Evolutionary conservation across 2,113 vertebrate species (phyloP).

Genomic region (Prunella himalayana): DNA sequence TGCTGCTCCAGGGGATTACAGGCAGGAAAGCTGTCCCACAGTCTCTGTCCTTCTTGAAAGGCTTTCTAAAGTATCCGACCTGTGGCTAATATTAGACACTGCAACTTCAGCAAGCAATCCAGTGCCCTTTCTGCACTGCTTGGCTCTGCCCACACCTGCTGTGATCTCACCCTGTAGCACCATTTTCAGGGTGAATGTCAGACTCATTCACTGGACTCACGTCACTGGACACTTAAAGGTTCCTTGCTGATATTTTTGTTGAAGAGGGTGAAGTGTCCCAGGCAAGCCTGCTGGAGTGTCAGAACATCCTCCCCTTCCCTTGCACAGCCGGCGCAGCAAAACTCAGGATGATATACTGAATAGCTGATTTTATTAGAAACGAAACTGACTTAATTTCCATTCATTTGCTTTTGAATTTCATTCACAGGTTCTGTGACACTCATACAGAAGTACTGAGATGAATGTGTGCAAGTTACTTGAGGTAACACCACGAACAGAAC

Average conservation of each 20-base stretch:
- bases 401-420: not conserved
- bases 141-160: not conserved
- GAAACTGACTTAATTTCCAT: not conserved
- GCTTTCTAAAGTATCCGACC: not conserved
- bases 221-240: not conserved
- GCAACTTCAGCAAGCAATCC: not conserved
- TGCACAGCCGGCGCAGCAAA: not conserved
- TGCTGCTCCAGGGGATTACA: not conserved
- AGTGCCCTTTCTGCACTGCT: not conserved
- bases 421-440: not conserved
- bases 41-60: not conserved
- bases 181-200: not conserved
- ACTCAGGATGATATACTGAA: not conserved
- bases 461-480: not conserved
- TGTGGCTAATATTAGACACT: constrained; percentile 15
- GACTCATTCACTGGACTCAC: not conserved
- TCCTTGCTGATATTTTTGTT: not conserved
- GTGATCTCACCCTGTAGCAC: not conserved
- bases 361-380: not conserved
- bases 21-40: not conserved
- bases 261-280: not conserved
- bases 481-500: not conserved
- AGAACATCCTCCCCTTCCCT: not conserved
- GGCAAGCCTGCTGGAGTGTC: not conserved
- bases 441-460: not conserved